phyloP scores from a whole-genome alignment of 2,113 vertebrate species.

The Anguilla japonica region DNA sequence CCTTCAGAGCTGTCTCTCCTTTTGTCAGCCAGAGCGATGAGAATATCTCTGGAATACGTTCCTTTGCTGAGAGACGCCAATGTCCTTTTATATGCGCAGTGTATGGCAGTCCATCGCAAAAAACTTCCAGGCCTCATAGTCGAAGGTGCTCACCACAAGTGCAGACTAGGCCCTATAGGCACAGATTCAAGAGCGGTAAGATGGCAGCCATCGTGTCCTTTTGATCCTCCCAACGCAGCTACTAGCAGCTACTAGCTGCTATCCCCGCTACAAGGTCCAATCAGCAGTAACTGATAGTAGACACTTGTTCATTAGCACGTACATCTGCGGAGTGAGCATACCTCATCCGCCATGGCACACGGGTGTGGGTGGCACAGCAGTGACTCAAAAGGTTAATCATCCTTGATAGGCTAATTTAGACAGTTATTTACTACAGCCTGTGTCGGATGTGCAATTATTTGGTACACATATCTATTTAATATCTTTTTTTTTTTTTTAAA shows the following conservation, averaged over 20 bases:
- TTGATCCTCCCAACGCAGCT: too few species aligned
- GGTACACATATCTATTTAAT: slow-evolving; percentile 9
- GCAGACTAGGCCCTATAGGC: background rate
- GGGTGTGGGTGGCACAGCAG: too few species aligned
- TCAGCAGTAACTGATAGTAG: too few species aligned
- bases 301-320: too few species aligned
- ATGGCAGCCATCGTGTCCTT: too few species aligned
- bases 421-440: background rate
- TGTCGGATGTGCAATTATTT: background rate
- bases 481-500: background rate
- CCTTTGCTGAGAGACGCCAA: background rate
- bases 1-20: background rate
- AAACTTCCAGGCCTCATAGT: background rate
- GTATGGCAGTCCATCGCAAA: too few species aligned
- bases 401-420: background rate
- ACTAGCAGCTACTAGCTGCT: too few species aligned
- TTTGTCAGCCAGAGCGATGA: slow-evolving; percentile 7
- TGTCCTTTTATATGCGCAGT: background rate
- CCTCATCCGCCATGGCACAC: too few species aligned
- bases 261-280: too few species aligned
- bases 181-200: background rate
- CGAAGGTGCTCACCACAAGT: background rate
- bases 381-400: too few species aligned
- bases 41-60: background rate
- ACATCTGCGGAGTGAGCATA: too few species aligned